Evolutionary conservation across 2,888 invertebrate species (phyloP).

Genomic region (Proisotoma minuta): DNA sequence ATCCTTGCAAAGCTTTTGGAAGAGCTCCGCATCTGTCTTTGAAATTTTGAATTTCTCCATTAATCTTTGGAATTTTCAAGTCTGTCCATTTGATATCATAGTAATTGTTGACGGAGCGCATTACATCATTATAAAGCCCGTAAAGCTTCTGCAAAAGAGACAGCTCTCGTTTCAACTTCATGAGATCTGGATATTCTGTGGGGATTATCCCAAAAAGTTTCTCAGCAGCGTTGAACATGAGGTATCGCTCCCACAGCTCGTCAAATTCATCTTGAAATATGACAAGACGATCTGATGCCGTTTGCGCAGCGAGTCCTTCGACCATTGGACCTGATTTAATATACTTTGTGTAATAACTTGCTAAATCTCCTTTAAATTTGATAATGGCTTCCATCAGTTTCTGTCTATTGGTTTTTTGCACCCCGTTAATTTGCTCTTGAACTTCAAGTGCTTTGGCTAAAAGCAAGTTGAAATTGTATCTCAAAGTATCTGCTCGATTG

Average conservation of each 20-base stretch:
- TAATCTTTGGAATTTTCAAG: conserved; percentile 76
- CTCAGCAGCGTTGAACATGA: conserved; percentile 79
- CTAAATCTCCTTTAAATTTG: conserved; percentile 62
- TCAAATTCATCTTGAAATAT: conserved; percentile 76
- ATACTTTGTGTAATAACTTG: conserved; percentile 67
- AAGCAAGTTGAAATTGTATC: conserved; percentile 73
- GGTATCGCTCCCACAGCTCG: conserved; percentile 71
- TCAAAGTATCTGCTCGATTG: conserved; percentile 70
- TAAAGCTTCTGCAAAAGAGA: conserved; percentile 78
- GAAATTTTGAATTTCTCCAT: conserved; percentile 60
- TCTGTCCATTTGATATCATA: conserved; percentile 78
- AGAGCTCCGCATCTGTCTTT: conserved; percentile 67
- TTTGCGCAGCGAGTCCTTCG: conserved; percentile 74
- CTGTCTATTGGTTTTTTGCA: conserved; percentile 68
- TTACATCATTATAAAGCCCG: conserved; percentile 71
- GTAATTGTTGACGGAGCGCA: conserved; percentile 79
- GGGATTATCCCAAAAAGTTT: conserved; percentile 76
- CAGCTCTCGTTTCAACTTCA: conserved; percentile 75
- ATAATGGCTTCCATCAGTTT: conserved; percentile 68
- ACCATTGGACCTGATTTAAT: conserved; percentile 79
- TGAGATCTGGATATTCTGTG: conserved; percentile 74
- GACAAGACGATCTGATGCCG: conserved; percentile 50
- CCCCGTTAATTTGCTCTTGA: conserved; percentile 65
- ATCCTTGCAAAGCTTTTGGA: conserved; percentile 74
- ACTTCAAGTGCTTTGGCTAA: conserved; percentile 67